Evolutionary conservation across 2,113 vertebrate genomes (phyloP).

Genomic region (Catagonus wagneri): DNA sequence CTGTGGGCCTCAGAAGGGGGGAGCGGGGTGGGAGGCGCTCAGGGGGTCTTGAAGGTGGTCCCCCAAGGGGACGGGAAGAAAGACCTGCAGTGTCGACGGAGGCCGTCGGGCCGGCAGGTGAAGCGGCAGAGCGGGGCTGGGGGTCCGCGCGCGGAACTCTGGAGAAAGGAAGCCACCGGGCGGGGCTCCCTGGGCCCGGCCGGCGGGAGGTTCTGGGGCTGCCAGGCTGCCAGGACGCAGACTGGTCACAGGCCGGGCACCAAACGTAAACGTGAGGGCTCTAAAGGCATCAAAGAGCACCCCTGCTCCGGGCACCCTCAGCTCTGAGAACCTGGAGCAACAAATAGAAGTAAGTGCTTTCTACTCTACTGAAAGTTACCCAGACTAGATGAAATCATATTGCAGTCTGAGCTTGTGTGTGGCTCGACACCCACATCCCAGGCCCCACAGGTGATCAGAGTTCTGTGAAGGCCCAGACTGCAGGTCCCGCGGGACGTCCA

Average conservation of each 20-base stretch:
- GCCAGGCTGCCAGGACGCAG: rapidly evolving
- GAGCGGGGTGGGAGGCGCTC: not conserved
- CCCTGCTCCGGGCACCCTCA: rapidly evolving
- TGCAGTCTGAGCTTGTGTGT: not conserved
- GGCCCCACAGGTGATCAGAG: rapidly evolving
- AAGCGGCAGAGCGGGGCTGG: rapidly evolving
- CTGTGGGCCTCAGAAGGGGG: not conserved
- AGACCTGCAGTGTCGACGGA: rapidly evolving
- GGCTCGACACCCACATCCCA: not conserved
- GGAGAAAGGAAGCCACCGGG: rapidly evolving
- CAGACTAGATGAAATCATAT: not conserved
- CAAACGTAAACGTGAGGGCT: not conserved
- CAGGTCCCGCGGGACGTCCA: rapidly evolving
- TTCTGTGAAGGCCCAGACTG: not conserved
- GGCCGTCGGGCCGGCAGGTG: rapidly evolving
- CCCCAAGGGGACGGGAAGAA: not conserved
- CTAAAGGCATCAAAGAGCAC: not conserved
- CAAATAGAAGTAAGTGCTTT: no score
- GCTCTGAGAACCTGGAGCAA: not conserved
- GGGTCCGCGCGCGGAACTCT: rapidly evolving
- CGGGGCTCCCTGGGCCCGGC: rapidly evolving
- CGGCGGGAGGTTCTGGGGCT: rapidly evolving
- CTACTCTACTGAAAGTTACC: not conserved
- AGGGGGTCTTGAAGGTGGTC: not conserved
- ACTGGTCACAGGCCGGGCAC: not conserved